Conservation (phyloP, 1,140 invertebrate species). For the Polyergus mexicanus region DNA sequence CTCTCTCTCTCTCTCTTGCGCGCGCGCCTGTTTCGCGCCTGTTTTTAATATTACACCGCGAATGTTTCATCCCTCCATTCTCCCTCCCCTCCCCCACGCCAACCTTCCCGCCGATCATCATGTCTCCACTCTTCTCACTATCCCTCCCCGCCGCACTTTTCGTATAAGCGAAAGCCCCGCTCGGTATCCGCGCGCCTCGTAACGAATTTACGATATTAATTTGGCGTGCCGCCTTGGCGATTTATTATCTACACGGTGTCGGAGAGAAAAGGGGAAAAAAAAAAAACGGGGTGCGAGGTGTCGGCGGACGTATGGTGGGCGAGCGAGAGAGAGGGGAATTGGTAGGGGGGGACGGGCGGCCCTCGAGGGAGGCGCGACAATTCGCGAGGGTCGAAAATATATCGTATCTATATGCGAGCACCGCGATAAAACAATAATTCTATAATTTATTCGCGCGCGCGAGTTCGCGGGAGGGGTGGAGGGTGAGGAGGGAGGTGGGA, state of each 20-base stretch:
- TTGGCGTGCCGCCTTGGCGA: conserved; percentile 77
- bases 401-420: conserved; percentile 67
- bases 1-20: no score
- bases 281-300: conserved; percentile 42
- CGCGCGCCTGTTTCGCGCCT: conserved; percentile 75
- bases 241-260: conserved; percentile 73
- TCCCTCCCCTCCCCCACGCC: no score
- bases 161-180: conserved; percentile 62
- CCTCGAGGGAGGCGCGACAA: conserved; percentile 76
- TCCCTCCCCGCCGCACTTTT: neutral
- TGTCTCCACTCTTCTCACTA: neutral
- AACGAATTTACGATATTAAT: conserved; percentile 79
- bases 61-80: conserved; percentile 74
- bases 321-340: neutral
- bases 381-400: conserved; percentile 77
- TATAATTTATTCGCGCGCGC: conserved; percentile 85
- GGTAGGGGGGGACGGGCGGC: conserved; percentile 28
- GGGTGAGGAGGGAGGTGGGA: neutral
- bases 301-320: neutral
- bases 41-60: conserved; percentile 79
- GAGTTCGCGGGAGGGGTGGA: conserved; percentile 1
- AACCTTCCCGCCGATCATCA: conserved; percentile 38
- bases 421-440: conserved; percentile 86
- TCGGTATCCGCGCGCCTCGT: conserved; percentile 74
- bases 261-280: conserved; percentile 21